Evolutionary conservation across 2,888 invertebrate species (phyloP), one percentile per base, ranked within the genome.

Genomic region (Syritta pipiens): DNA sequence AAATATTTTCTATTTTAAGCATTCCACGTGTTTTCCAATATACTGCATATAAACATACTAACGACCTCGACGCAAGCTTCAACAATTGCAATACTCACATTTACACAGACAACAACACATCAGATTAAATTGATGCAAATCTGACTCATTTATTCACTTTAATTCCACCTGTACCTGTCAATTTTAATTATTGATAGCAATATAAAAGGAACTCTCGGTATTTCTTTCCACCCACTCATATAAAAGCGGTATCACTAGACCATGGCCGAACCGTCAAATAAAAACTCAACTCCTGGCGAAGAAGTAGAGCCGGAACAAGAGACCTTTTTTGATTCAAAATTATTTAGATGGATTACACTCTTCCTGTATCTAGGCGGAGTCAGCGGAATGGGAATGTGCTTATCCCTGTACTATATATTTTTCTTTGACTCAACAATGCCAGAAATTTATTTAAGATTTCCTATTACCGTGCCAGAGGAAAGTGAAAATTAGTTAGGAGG

Each of bases 371-470:
- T 88, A 63, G 82, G 87, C 19, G 88, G 87, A 10, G 87, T 88
- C 7, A 86, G 88, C 55, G 85, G 88, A 0, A 53, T 87, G 79
- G 88, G 88, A 69, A 83, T 87, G 84, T 82, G 82, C 0, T 42
- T 88, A 35, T 86, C 87, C 1, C 53, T 87, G 1, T 88, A 88
- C 59, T 88, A 85, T 51, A 82, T 88, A 0, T 60, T 88, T 14
- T 87, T 88, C 72, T 88, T 88, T 51, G 88, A 88, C 60, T 88
- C 88, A 4, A 81, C 83, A 55, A 87, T 88, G 87, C 88, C 88
- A 14, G 87, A 86, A 57, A 87, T 88, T 22, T 85, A 87, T 82
- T 62, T 84, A 20, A 84, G 84, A 74, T 87, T 87, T 65, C 87
- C 87, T 6, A 83, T 87, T 62, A 86, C 88, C 0, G 83, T 87